Evolutionary conservation across 2,888 invertebrate species (phyloP), one percentile per base, ranked within the genome.

Genomic region (Dynastes maya): DNA sequence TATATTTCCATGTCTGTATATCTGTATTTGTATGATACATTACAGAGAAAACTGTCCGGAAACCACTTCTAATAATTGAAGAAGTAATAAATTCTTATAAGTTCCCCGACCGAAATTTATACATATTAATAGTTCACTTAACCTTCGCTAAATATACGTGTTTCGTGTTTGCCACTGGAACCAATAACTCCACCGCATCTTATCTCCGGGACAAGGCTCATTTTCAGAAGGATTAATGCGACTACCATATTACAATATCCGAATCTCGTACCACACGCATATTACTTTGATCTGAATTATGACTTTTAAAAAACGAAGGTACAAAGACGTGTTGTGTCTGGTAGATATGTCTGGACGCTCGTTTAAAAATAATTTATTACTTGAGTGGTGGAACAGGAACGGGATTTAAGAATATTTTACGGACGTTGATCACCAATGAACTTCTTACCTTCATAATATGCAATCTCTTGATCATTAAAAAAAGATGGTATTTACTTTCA

Each of bases 271-370:
- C 68, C 27, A 29, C 45, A 51, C 51, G 51, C 32, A 68, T 40
- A 68, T 68, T 51, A 68, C 68, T 68, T 68, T 68, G 49, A 68
- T 68, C 51, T 68, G 51, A 68, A 29, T 68, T 68, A 68, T 51
- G 68, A n/a, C 68, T 51, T 45, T 45, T 22, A 29, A 13, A 29
- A 51, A 51, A 29, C 49, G 65, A 29, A 29, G 11, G 27, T 11
- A 8, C 27, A 22, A 22, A 68, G 68, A 68, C 51, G 51, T 68
- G 51, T 51, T 45, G 37, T 67, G 45, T 67, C 49, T 51, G 27
- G 68, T 51, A 2, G 11, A 51, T 68, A 9, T 16, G 45, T 6
- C 27, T 53, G 13, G 49, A 29, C 27, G 29, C 16, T 49, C 16
- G 68, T 68, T 68, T 68, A 68, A 68, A 68, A 51, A 68, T 68